A percentile compares a stretch with the other conserved stretches of the same genome.
phyloP scores from a whole-genome alignment of 2,113 vertebrate species.

The Phaetusa simplex region DNA sequence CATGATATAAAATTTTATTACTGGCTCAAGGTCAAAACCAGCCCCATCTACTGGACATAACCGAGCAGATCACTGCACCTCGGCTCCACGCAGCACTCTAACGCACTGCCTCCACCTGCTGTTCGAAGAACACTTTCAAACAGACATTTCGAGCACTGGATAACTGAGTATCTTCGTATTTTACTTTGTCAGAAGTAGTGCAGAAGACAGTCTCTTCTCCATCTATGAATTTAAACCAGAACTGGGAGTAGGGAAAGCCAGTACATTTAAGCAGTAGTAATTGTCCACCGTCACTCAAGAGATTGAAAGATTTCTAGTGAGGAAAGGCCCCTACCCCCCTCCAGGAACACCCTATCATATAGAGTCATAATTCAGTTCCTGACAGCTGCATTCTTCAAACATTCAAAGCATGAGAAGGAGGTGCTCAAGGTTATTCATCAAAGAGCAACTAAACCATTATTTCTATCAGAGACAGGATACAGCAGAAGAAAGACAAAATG shows the following conservation, averaged over 20 bases:
- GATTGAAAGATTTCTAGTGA: accelerated
- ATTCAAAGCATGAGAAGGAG: background rate
- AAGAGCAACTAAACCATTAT: background rate
- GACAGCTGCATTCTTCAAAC: background rate
- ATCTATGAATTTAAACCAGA: background rate
- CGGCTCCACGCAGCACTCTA: accelerated
- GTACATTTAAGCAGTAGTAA: background rate
- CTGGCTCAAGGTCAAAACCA: background rate
- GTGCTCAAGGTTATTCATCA: background rate
- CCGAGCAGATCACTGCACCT: accelerated
- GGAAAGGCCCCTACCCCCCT: background rate
- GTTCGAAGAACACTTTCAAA: background rate
- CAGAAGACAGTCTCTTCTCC: background rate
- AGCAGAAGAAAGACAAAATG: background rate
- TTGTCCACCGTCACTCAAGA: no score
- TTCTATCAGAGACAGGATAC: background rate
- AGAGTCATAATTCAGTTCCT: background rate
- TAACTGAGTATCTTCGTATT: accelerated
- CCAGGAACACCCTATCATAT: background rate
- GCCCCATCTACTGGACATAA: background rate
- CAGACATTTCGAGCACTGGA: no score
- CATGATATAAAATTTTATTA: background rate
- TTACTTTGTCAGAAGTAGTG: background rate
- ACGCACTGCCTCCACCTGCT: background rate
- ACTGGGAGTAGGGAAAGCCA: background rate